A percentile compares a stretch with the other conserved stretches of the same genome.
phyloP scores from a whole-genome alignment of 2,888 invertebrate species.

The Conops quadrifasciatus region DNA sequence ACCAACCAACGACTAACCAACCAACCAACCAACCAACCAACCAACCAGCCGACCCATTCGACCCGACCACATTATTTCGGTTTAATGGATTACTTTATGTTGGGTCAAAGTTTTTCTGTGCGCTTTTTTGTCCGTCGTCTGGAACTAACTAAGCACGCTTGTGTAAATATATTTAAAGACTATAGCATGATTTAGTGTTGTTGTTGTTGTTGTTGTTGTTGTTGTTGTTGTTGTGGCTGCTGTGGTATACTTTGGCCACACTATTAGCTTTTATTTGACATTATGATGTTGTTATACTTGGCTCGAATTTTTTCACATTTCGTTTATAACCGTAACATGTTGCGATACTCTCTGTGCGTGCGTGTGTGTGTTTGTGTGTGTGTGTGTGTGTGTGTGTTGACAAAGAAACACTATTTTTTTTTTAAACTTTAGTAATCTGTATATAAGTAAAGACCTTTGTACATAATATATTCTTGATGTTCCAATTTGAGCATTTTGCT shows the following conservation, averaged over 20 bases:
- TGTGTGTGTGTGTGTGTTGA: too few species aligned
- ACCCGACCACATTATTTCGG: slow-evolving; percentile 10
- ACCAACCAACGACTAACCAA: not conserved
- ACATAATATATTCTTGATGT: too few species aligned
- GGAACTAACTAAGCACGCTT: not conserved
- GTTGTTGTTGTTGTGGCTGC: slow-evolving; percentile 36
- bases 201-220: slow-evolving; percentile 28
- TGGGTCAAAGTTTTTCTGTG: slow-evolving; percentile 30
- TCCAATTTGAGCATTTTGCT: too few species aligned
- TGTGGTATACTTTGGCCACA: slow-evolving; percentile 29
- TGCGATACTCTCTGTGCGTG: too few species aligned
- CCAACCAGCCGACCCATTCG: not conserved
- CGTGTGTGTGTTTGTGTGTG: too few species aligned
- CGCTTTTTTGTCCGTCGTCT: slow-evolving; percentile 17
- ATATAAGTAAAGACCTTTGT: too few species aligned
- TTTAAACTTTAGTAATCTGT: too few species aligned
- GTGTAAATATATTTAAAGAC: not conserved
- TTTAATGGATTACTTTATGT: slow-evolving; percentile 16
- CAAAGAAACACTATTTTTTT: too few species aligned
- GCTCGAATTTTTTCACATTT: not conserved
- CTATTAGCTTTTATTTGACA: slow-evolving; percentile 34
- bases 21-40: not conserved
- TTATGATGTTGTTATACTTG: slow-evolving; percentile 4
- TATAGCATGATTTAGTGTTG: slow-evolving; percentile 2
- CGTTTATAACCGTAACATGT: not conserved